Evolutionary conservation across 2,113 vertebrate species (phyloP).

Genomic region (Bagarius yarrelli): DNA sequence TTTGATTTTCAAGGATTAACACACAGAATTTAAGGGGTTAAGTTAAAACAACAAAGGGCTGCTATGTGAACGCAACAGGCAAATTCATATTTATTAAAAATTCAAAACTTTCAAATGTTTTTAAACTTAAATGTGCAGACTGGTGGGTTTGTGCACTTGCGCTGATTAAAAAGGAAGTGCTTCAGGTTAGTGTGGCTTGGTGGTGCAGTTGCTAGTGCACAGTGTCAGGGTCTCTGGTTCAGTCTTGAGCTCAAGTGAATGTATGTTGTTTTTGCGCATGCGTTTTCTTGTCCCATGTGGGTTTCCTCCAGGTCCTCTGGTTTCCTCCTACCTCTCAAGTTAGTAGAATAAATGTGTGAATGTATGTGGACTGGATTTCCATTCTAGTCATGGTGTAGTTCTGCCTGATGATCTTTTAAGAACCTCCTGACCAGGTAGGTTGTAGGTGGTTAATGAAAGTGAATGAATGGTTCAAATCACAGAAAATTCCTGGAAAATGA

Average conservation of each 20-base stretch:
- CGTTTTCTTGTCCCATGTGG: background rate
- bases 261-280: background rate
- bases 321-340: background rate
- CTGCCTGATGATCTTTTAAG: background rate
- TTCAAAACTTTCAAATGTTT: conserved; percentile 26
- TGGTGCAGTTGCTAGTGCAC: background rate
- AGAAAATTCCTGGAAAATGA: conserved; percentile 6
- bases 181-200: background rate
- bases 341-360: background rate
- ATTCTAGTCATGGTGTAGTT: background rate
- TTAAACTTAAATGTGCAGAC: conserved; percentile 16
- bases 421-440: background rate
- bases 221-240: background rate
- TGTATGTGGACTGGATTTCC: background rate
- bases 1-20: background rate
- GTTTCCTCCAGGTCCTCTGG: background rate
- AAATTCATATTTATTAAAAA: conserved; percentile 16
- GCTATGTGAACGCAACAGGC: conserved; percentile 26
- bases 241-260: background rate
- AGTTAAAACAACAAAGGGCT: conserved; percentile 16
- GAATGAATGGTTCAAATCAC: background rate
- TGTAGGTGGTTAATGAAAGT: background rate
- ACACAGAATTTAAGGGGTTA: conserved; percentile 2
- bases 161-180: conserved; percentile 53
- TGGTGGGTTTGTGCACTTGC: background rate